Conservation (phyloP, 2,888 invertebrate genomes). For the Anorthoa munda region DNA sequence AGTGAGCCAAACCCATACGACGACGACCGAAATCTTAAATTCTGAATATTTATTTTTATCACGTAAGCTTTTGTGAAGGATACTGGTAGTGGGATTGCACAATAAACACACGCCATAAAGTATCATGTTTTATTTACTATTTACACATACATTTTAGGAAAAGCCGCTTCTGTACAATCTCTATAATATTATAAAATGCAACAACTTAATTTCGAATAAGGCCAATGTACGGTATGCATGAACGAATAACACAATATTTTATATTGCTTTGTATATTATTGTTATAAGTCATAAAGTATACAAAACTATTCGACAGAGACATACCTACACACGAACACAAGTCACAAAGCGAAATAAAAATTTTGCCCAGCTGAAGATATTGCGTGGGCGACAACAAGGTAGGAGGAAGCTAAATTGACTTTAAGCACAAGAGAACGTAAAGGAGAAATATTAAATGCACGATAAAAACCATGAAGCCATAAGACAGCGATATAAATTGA, state of each 20-base stretch:
- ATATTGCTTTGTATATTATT: constrained; percentile 62
- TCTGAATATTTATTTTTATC: neutral
- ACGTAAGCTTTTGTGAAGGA: neutral
- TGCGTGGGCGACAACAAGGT: constrained; percentile 21
- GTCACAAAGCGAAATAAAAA: constrained; percentile 39
- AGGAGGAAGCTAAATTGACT: constrained; percentile 44
- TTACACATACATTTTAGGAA: constrained; percentile 82
- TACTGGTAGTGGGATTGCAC: neutral
- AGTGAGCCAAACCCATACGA: too few relatives aligned
- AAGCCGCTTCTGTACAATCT: constrained; percentile 80
- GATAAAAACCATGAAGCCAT: constrained; percentile 45
- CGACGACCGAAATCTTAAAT: too few relatives aligned
- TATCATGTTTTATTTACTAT: constrained; percentile 79
- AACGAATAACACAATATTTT: constrained; percentile 64
- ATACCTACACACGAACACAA: constrained; percentile 49
- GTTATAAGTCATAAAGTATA: constrained; percentile 58
- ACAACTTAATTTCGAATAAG: constrained; percentile 82
- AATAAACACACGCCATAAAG: constrained; percentile 54
- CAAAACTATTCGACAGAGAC: constrained; percentile 50
- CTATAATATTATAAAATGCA: constrained; percentile 67
- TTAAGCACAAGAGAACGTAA: constrained; percentile 46
- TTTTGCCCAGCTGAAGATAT: constrained; percentile 20
- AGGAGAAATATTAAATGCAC: constrained; percentile 53
- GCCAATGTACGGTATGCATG: constrained; percentile 75
- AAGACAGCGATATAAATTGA: constrained; percentile 30